Percentiles rank a stretch among this genome's conserved stretches.
phyloP scores from a whole-genome alignment of 2,113 vertebrate species.

The Cochlearius cochlearius region DNA sequence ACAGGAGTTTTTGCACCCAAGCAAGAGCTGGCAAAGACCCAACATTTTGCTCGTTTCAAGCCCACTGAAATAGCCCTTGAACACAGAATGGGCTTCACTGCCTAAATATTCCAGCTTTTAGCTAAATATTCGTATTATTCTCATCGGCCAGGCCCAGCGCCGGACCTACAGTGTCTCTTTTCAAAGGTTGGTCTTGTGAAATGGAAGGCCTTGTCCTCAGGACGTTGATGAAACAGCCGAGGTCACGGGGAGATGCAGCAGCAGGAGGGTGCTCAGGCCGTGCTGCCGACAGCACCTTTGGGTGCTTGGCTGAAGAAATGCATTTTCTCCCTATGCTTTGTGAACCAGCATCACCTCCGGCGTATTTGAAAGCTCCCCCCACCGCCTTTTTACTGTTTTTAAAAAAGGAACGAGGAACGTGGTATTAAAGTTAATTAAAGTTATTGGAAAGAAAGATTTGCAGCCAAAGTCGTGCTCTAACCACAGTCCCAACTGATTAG shows the following conservation, averaged over 20 bases:
- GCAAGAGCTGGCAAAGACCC: neutral
- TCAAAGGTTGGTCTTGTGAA: neutral
- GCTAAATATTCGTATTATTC: neutral
- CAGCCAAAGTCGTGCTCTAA: neutral
- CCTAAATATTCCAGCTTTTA: neutral
- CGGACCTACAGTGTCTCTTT: neutral
- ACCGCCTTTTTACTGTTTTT: neutral
- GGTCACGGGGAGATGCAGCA: neutral
- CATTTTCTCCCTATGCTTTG: neutral
- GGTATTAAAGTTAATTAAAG: neutral
- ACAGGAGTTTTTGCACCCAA: neutral
- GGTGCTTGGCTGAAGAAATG: neutral
- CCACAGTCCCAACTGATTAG: neutral
- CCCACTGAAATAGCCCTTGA: neutral
- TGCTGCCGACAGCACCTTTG: neutral
- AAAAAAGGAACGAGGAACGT: neutral
- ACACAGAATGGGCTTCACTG: neutral
- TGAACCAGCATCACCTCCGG: neutral
- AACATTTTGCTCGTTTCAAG: neutral
- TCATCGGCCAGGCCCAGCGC: accelerated
- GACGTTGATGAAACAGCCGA: accelerated
- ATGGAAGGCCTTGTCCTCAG: neutral
- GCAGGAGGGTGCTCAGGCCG: neutral
- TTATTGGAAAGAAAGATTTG: neutral
- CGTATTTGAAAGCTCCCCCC: neutral